phyloP scores from a whole-genome alignment of 2,888 invertebrate genomes.

The Meteorus cinctellus region DNA sequence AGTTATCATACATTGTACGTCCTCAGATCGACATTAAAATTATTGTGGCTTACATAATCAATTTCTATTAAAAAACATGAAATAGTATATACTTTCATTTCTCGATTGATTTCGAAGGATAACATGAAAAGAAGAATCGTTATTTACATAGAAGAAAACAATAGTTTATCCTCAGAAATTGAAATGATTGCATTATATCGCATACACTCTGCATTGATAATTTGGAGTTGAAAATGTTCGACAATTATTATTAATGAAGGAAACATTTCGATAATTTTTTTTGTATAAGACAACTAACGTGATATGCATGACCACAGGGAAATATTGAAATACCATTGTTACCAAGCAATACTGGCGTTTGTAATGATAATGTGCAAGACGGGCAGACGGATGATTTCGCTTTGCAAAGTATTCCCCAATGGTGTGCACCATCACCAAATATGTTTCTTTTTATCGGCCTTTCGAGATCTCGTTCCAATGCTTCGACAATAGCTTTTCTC shows the following conservation, averaged over 20 bases:
- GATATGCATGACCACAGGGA: slow-evolving; percentile 79
- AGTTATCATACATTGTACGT: not conserved
- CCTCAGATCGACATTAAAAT: not conserved
- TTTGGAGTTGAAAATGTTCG: not conserved
- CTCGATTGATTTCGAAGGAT: not conserved
- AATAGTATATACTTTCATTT: not conserved
- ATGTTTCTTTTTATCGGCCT: slow-evolving; percentile 56
- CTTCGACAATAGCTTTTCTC: slow-evolving; percentile 58
- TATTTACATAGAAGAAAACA: not conserved
- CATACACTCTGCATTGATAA: not conserved
- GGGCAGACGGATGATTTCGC: slow-evolving; percentile 70
- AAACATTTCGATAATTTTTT: slow-evolving; percentile 74
- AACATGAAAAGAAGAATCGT: not conserved
- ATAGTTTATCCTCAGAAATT: not conserved
- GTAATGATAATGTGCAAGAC: slow-evolving; percentile 77
- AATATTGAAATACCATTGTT: slow-evolving; percentile 79
- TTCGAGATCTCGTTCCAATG: slow-evolving; percentile 63
- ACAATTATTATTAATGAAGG: slow-evolving; percentile 63
- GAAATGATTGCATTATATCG: not conserved
- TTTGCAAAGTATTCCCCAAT: slow-evolving; percentile 76
- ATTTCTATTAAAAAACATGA: not conserved
- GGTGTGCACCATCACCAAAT: slow-evolving; percentile 67
- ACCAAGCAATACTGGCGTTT: slow-evolving; percentile 77
- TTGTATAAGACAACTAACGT: slow-evolving; percentile 78
- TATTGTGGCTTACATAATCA: not conserved